Evolutionary conservation across 1,140 invertebrate species (phyloP).

Genomic region (Orius insidiosus): DNA sequence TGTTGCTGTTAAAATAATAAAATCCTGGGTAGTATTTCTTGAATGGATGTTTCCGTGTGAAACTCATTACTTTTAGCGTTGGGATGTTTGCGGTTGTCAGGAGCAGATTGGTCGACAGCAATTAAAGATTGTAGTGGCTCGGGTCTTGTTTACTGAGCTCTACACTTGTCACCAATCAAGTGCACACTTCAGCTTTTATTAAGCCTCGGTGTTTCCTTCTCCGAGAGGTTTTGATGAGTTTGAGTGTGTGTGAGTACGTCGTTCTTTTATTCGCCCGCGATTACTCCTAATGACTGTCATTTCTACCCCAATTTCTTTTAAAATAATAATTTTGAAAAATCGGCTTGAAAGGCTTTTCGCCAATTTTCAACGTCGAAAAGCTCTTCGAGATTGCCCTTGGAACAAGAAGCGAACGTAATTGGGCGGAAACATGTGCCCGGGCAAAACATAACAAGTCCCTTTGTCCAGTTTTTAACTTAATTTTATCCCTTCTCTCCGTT

Average conservation of each 20-base stretch:
- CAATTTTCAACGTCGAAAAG: background rate
- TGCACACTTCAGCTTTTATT: slow-evolving; percentile 9
- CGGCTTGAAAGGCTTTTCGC: background rate
- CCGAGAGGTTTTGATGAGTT: too few species aligned
- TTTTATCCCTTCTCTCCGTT: slow-evolving; percentile 6
- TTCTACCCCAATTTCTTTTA: too few species aligned
- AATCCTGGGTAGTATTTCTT: too few species aligned
- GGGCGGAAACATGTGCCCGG: slow-evolving; percentile 7
- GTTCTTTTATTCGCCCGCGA: too few species aligned
- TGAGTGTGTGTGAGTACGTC: too few species aligned
- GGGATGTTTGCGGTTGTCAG: slow-evolving; percentile 10
- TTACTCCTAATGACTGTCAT: too few species aligned
- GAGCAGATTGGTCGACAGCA: slow-evolving; percentile 10
- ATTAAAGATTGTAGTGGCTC: slow-evolving; percentile 7
- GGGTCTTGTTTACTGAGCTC: slow-evolving; percentile 5
- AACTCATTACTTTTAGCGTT: slow-evolving; percentile 6
- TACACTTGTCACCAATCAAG: slow-evolving; percentile 9
- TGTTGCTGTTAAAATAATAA: too few species aligned
- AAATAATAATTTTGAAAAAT: too few species aligned
- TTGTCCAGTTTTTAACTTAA: slow-evolving; percentile 11
- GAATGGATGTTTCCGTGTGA: background rate
- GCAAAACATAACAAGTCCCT: slow-evolving; percentile 11
- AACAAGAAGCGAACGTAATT: slow-evolving; percentile 8
- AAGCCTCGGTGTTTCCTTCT: background rate
- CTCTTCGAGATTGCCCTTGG: too few species aligned